Percentiles rank a stretch among this genome's conserved stretches.
These are phyloP conservation scores for Neoitamus cyanurus DNA, from an alignment of 2,888 invertebrate genomes.

Conservation along the genomic window DNA sequence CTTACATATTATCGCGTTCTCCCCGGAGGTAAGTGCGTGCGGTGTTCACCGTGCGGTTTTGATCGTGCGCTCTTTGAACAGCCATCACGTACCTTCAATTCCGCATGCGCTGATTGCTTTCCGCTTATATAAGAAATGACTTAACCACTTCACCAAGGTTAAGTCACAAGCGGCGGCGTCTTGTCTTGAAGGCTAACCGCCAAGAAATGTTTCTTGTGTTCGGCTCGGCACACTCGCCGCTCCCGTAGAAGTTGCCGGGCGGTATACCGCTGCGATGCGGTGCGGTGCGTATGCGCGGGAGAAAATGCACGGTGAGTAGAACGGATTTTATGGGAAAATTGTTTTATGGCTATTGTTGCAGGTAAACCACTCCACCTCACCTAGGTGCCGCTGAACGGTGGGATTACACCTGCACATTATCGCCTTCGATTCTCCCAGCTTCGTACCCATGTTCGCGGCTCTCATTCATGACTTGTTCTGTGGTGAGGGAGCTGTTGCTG, in stretches of 20 bases:
- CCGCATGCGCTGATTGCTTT: slow-evolving; percentile 22
- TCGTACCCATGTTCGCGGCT: neutral
- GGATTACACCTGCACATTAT: neutral
- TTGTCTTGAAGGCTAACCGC: slow-evolving; percentile 27
- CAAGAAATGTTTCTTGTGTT: neutral
- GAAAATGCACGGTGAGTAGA: neutral
- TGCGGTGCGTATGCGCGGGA: neutral
- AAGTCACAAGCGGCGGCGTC: neutral
- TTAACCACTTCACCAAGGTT: slow-evolving; percentile 25
- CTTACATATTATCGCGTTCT: neutral
- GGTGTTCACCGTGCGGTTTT: neutral
- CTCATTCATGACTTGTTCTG: neutral
- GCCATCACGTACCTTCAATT: slow-evolving; percentile 25
- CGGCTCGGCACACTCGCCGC: neutral
- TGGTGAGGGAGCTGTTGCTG: neutral
- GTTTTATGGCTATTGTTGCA: slow-evolving; percentile 12
- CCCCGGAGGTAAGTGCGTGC: neutral
- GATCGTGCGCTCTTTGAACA: neutral
- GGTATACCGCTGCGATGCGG: neutral
- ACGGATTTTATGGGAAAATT: slow-evolving; percentile 6
- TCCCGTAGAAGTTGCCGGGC: neutral
- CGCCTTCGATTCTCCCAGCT: neutral
- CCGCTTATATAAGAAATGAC: slow-evolving; percentile 30
- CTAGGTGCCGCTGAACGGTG: neutral
- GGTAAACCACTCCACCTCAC: neutral